phyloP scores from a whole-genome alignment of 2,113 vertebrate genomes.

The Procavia capensis region DNA sequence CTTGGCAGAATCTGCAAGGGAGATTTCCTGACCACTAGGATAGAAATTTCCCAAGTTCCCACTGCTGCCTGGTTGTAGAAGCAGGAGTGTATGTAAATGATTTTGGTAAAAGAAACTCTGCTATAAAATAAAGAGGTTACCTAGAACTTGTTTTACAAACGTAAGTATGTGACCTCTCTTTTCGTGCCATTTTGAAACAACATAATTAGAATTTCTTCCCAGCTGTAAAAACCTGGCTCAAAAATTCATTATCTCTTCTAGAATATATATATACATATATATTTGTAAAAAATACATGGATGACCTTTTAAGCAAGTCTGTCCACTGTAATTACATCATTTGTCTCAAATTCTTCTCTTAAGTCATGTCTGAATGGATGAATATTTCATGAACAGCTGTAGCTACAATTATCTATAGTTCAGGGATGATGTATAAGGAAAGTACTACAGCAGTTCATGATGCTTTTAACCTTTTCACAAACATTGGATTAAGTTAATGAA shows the following conservation, averaged over 20 bases:
- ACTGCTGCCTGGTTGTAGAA: neutral
- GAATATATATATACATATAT: neutral
- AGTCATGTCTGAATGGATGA: constrained; percentile 44
- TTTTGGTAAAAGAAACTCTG: neutral
- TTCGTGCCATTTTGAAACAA: neutral
- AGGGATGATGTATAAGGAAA: constrained; percentile 45
- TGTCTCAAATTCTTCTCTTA: constrained; percentile 56
- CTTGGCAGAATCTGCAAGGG: neutral
- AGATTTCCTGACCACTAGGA: constrained; percentile 2
- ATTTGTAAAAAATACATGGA: neutral
- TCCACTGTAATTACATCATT: constrained; percentile 52
- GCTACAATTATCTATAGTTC: constrained; percentile 60
- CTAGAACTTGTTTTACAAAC: neutral
- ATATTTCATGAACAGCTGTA: constrained; percentile 73
- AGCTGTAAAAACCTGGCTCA: neutral
- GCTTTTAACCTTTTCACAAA: constrained; percentile 54
- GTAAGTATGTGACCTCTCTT: neutral
- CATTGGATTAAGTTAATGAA: constrained; percentile 37
- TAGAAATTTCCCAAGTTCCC: neutral
- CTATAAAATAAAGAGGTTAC: neutral
- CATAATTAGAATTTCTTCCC: neutral
- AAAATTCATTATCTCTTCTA: neutral
- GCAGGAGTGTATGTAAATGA: neutral
- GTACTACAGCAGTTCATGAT: constrained; percentile 34
- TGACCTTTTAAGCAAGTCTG: constrained; percentile 55